Conservation (phyloP, 92 coral and sea anemone genomes). For the Epizoanthus rinbou region DNA sequence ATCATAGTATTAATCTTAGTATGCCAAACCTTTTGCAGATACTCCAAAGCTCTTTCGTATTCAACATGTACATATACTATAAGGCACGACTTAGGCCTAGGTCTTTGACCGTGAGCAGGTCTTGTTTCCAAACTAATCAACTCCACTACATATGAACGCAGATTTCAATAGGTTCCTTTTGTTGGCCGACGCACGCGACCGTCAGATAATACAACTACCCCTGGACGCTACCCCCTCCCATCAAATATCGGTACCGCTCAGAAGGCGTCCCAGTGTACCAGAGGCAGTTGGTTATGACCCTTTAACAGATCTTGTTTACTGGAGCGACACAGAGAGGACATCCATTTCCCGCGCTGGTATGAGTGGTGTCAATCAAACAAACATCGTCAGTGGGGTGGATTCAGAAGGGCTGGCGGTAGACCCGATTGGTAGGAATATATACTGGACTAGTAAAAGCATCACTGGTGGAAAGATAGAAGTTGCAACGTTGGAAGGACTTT, state of each 20-base stretch:
- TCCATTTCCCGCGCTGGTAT: slow-evolving; percentile 9
- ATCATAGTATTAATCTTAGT: too few species aligned
- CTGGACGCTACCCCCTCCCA: slow-evolving; percentile 1
- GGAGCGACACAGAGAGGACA: slow-evolving; percentile 23
- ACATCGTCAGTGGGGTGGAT: not conserved
- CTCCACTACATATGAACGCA: not conserved
- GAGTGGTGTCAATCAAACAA: not conserved
- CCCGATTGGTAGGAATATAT: not conserved
- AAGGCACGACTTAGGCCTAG: too few species aligned
- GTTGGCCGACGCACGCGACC: not conserved
- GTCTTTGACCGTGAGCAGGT: too few species aligned
- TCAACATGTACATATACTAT: too few species aligned
- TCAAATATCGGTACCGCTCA: slow-evolving; percentile 21
- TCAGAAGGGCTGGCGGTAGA: slow-evolving; percentile 32
- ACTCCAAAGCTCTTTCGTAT: too few species aligned
- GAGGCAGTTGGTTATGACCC: slow-evolving; percentile 24
- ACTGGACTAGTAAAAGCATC: slow-evolving; percentile 3
- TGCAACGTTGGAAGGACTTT: slow-evolving; percentile 1
- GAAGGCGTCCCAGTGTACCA: not conserved
- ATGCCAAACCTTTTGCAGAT: too few species aligned
- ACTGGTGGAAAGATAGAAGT: slow-evolving; percentile 13
- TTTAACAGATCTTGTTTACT: slow-evolving; percentile 2
- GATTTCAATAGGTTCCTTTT: slow-evolving; percentile 13
- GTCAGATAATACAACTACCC: not conserved
- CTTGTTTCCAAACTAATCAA: too few species aligned